Conservation (phyloP, 2,113 vertebrate genomes). For the Micromys minutus region DNA sequence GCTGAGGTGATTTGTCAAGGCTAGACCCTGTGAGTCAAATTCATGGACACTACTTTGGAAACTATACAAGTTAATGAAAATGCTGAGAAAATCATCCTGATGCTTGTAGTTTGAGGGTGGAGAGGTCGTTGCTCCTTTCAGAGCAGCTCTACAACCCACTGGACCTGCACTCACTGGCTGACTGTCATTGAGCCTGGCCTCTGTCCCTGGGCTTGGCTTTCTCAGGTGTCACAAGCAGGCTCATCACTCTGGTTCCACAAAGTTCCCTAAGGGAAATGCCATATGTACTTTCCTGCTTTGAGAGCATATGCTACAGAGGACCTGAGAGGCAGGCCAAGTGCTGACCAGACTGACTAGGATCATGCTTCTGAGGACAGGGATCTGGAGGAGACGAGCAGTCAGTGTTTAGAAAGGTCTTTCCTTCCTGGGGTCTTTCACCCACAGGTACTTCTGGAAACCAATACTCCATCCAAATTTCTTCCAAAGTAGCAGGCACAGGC, state of each 20-base stretch:
- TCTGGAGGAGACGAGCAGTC: neutral
- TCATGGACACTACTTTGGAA: neutral
- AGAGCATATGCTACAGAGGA: neutral
- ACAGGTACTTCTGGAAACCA: neutral
- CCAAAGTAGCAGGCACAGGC: neutral
- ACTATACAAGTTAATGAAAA: neutral
- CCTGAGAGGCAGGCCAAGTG: neutral
- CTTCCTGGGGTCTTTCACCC: neutral
- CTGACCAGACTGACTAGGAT: neutral
- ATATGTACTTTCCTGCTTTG: rapidly evolving
- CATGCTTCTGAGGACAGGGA: too few species aligned
- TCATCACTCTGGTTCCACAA: neutral
- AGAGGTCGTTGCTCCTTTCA: neutral
- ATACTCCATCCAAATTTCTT: neutral
- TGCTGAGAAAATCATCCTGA: neutral
- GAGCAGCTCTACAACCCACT: neutral
- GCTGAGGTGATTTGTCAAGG: neutral
- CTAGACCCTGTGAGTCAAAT: neutral
- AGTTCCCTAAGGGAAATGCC: neutral
- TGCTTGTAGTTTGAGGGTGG: neutral
- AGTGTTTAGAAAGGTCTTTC: neutral
- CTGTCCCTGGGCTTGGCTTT: neutral
- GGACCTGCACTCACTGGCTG: neutral
- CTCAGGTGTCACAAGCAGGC: neutral
- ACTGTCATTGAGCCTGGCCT: neutral